These are phyloP conservation scores for Pteria penguin DNA, from an alignment of 2,888 invertebrate species.

Conservation along the genomic window DNA sequence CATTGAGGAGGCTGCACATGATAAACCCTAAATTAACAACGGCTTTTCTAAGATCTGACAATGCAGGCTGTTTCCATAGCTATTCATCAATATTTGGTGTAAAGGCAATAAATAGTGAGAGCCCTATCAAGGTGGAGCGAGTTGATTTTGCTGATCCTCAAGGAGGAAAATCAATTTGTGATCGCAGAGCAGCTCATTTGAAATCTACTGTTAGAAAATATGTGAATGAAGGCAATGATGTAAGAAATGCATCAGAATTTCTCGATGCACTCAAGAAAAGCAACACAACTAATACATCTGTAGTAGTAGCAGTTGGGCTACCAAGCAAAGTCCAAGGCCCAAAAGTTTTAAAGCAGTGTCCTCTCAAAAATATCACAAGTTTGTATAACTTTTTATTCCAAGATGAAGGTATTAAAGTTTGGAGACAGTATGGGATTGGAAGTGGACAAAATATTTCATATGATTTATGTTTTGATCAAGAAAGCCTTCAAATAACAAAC, in stretches of 20 bases:
- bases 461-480: neutral
- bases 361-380: conserved; percentile 6
- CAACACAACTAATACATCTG: neutral
- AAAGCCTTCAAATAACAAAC: neutral
- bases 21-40: neutral
- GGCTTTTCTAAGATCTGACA: conserved; percentile 26
- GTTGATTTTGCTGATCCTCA: conserved; percentile 37
- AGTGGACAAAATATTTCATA: neutral
- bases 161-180: conserved; percentile 36
- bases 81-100: conserved; percentile 4
- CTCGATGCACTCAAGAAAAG: conserved; percentile 13
- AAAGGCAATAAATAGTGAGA: neutral
- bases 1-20: neutral
- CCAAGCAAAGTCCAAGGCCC: neutral
- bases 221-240: conserved; percentile 39
- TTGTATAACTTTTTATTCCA: neutral
- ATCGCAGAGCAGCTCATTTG: conserved; percentile 34
- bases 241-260: conserved; percentile 25
- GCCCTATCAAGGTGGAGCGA: neutral
- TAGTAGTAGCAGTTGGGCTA: neutral
- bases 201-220: conserved; percentile 18
- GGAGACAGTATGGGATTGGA: conserved; percentile 11
- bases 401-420: conserved; percentile 3
- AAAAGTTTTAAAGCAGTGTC: conserved; percentile 6
- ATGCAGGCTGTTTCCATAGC: conserved; percentile 36